These are phyloP conservation scores for Temnothorax unifasciatus DNA, from an alignment of 2,888 invertebrate genomes.

Conservation along the genomic window DNA sequence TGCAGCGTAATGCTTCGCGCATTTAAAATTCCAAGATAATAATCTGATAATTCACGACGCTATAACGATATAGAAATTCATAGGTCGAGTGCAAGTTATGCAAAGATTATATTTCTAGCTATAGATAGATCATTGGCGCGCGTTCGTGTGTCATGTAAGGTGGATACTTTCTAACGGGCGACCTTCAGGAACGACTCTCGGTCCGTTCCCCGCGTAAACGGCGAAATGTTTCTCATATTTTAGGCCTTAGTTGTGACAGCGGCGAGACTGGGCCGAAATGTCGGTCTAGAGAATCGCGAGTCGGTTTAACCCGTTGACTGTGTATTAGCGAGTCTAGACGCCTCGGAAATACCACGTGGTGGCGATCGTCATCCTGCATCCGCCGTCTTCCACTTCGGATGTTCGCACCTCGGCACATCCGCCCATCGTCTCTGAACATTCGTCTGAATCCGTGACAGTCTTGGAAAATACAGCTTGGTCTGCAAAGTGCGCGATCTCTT, in stretches of 20 bases:
- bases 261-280: constrained; percentile 71
- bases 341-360: constrained; percentile 78
- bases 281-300: constrained; percentile 69
- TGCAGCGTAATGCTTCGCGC: not conserved
- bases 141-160: constrained; percentile 11
- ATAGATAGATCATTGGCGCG: constrained; percentile 22
- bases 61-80: not conserved
- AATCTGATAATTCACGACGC: constrained; percentile 2
- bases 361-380: constrained; percentile 66
- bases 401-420: constrained; percentile 64
- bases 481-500: not conserved
- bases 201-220: constrained; percentile 23
- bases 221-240: constrained; percentile 77
- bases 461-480: not conserved
- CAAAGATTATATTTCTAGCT: not conserved
- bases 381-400: constrained; percentile 63
- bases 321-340: constrained; percentile 82
- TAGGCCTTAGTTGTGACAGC: constrained; percentile 75
- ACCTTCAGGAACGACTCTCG: constrained; percentile 49
- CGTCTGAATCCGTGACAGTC: not conserved
- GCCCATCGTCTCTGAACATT: constrained; percentile 15
- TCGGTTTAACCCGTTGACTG: too few species aligned
- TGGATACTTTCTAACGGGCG: constrained; percentile 37
- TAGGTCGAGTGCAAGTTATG: constrained; percentile 1
- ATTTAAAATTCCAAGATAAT: constrained; percentile 6